Evolutionary conservation across 1,140 invertebrate genomes (phyloP).

Genomic region (Pemphigus obesinymphae): DNA sequence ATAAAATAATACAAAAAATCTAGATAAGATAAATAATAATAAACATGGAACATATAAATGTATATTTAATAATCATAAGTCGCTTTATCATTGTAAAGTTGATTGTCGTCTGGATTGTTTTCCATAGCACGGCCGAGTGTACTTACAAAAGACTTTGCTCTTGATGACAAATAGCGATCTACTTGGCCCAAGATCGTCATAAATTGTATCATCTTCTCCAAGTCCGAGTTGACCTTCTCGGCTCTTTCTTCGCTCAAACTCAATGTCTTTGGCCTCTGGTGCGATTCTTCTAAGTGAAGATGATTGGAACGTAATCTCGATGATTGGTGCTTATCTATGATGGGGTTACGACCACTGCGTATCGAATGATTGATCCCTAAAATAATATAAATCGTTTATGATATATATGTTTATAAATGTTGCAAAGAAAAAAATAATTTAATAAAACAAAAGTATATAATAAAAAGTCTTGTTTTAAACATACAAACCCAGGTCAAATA

Average conservation of each 20-base stretch:
- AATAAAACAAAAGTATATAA: too few relatives aligned
- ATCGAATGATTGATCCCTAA: neutral
- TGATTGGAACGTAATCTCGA: neutral
- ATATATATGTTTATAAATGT: too few relatives aligned
- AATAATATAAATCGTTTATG: neutral
- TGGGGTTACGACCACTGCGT: neutral
- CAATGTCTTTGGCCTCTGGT: neutral
- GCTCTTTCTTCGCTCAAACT: neutral
- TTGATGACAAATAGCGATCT: constrained; percentile 4
- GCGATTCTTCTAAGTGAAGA: neutral
- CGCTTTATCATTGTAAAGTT: neutral
- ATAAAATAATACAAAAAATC: neutral
- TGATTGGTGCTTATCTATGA: neutral
- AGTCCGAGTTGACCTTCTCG: neutral
- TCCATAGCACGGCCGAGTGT: constrained; percentile 24
- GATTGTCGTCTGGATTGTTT: neutral
- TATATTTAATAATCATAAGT: neutral
- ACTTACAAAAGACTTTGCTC: constrained; percentile 10
- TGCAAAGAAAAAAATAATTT: too few relatives aligned
- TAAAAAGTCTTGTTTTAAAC: too few relatives aligned
- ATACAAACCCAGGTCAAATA: too few relatives aligned
- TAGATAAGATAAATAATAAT: constrained; percentile 4
- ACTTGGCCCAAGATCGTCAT: constrained; percentile 9
- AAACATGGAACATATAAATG: neutral
- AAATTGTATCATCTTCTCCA: constrained; percentile 33